Evolutionary conservation across 2,797 vertebrate genomes (phyloP), one percentile per base, ranked within the genome.

Genomic region (Tarsius wallacei): DNA sequence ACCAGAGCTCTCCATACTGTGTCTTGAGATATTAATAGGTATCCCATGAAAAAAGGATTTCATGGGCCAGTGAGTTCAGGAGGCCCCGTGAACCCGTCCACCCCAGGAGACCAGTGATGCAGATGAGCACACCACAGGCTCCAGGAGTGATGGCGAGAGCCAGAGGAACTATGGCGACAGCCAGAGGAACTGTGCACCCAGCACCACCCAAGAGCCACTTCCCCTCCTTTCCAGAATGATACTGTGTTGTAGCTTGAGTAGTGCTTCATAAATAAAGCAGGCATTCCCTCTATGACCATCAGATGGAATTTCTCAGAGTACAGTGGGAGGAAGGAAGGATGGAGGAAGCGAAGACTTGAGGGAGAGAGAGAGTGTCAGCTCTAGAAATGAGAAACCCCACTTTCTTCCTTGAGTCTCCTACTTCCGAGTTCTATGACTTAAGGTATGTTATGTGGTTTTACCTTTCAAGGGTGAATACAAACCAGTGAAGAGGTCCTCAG

Each of bases 1-100:
- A 64, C 68, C 24, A 24, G 83, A 87, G 89, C 78, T 59, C 87
- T 86, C 93, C 83, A 49, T 64, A 70, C 74, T 74, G 73, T 12
- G 11, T 68, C 28, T 64, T 28, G 78, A 49, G 84, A 87, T 90
- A 91, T 96, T 96, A 97, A 85, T 95, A 94, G 74, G 28, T 7
- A 33, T 57, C 47, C 93, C 91, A 57, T 85, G 96, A 21, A 83
- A 63, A 95, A 89, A 84, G 83, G 74, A 90, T 97, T 98, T 97
- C 42, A 83, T 15, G 55, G 85, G 55, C 28, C 3, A 71, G 2
- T 53, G 42, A 59, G 86, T 36, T n/a, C 53, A 78, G 70, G 80
- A 78, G 80, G 49, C 6, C 49, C 5, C 0, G 5, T 0, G 4
- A 10, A 55, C 31, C 10, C 11, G 1, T 19, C 81, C 74, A 1